Percentiles rank a stretch among this genome's conserved stretches.
These are phyloP conservation scores for Caretta caretta DNA, from an alignment of 2,113 vertebrate genomes.

Conservation along the genomic window DNA sequence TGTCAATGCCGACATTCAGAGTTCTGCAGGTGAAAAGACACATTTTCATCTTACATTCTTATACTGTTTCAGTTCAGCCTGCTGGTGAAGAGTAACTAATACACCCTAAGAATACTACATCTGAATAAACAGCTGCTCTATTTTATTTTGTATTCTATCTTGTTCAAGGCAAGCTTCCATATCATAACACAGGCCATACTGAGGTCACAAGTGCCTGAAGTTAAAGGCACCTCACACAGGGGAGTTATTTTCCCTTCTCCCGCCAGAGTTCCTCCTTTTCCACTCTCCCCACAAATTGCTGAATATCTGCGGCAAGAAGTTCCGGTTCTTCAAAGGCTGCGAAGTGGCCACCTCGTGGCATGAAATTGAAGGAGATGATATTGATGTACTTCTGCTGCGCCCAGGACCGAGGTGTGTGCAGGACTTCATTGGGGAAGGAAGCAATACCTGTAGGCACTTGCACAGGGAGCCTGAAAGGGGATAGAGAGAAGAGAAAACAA, in stretches of 20 bases:
- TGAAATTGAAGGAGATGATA: constrained; percentile 79
- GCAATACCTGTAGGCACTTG: constrained; percentile 78
- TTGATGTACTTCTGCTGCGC: constrained; percentile 74
- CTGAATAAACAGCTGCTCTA: background rate
- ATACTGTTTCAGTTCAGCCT: background rate
- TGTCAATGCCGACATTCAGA: background rate
- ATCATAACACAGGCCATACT: background rate
- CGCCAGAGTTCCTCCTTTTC: constrained; percentile 53
- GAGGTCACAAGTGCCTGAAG: background rate
- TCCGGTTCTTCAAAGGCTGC: constrained; percentile 82
- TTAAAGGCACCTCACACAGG: background rate
- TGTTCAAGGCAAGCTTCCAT: background rate
- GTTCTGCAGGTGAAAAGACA: background rate
- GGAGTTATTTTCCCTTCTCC: constrained; percentile 23
- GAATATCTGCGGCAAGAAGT: constrained; percentile 79
- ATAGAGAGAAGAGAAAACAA: background rate
- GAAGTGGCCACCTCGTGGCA: constrained; percentile 80
- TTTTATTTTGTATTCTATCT: constrained; percentile 9
- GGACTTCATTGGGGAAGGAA: constrained; percentile 76
- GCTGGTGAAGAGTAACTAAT: background rate
- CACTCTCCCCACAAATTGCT: constrained; percentile 75
- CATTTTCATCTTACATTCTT: background rate
- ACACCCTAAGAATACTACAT: background rate
- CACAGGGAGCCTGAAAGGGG: constrained; percentile 73
- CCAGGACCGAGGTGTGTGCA: constrained; percentile 73